These are phyloP conservation scores for Noctuana brunneofusca DNA, from an alignment of 2,888 invertebrate species.

Conservation along the genomic window DNA sequence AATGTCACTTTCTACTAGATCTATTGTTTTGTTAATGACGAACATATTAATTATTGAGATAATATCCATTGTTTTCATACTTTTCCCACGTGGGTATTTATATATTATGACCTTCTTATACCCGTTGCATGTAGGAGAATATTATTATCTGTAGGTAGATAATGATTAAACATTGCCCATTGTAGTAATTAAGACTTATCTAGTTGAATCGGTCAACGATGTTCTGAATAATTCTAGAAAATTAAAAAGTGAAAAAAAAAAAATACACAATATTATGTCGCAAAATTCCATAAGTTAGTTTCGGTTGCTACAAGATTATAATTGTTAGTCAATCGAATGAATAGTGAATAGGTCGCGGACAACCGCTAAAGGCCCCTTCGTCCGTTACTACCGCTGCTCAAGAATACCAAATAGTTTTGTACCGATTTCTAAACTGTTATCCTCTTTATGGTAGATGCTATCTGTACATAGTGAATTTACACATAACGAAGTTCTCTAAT, in stretches of 20 bases:
- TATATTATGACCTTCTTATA: too few relatives aligned
- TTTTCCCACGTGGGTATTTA: slow-evolving; percentile 10
- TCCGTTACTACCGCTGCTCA: slow-evolving; percentile 42
- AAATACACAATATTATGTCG: too few relatives aligned
- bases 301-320: too few relatives aligned
- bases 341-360: slow-evolving; percentile 15
- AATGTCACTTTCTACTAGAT: background rate
- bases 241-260: too few relatives aligned
- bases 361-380: slow-evolving; percentile 23
- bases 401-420: slow-evolving; percentile 45
- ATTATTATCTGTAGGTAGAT: too few relatives aligned
- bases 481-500: background rate
- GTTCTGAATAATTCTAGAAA: too few relatives aligned
- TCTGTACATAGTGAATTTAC: background rate
- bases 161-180: too few relatives aligned
- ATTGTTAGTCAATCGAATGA: slow-evolving; percentile 1
- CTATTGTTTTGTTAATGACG: background rate
- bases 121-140: too few relatives aligned
- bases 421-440: slow-evolving; percentile 36
- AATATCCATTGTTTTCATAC: slow-evolving; percentile 6
- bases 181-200: too few relatives aligned
- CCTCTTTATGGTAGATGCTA: background rate
- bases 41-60: background rate
- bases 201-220: too few relatives aligned
- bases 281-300: background rate